Evolutionary conservation across 2,888 invertebrate species (phyloP).

Genomic region (Bombylius major): DNA sequence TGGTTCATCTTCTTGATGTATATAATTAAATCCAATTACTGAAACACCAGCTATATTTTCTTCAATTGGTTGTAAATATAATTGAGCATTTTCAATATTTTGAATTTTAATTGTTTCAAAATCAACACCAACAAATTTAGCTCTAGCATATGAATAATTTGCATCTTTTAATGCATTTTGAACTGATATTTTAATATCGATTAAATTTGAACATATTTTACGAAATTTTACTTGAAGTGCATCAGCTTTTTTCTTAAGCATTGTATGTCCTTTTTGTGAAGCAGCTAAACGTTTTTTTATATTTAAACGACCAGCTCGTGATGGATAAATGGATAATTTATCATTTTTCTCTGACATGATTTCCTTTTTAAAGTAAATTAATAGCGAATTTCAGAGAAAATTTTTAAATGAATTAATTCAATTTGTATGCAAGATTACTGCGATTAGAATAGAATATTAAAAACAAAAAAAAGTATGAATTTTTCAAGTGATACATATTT

Average conservation of each 20-base stretch:
- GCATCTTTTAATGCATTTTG: neutral
- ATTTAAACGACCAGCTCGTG: neutral
- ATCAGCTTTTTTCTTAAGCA: conserved; percentile 4
- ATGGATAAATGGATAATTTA: neutral
- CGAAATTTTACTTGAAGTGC: neutral
- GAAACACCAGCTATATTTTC: neutral
- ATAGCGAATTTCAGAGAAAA: no score
- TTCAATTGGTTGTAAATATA: neutral
- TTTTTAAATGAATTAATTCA: no score
- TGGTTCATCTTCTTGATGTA: neutral
- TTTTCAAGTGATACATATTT: no score
- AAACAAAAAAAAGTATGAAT: no score
- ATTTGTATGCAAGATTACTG: no score
- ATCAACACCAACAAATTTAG: conserved; percentile 4
- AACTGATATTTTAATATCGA: neutral
- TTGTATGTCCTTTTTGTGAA: conserved; percentile 2
- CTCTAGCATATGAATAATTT: neutral
- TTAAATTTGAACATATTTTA: neutral
- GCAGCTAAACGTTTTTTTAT: neutral
- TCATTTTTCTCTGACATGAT: neutral
- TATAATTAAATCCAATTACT: neutral
- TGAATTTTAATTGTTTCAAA: neutral
- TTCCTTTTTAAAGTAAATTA: no score
- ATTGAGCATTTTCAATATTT: neutral
- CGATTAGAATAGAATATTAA: no score